Percentiles rank a stretch among this genome's conserved stretches.
Conservation (phyloP, 2,113 vertebrate genomes). For the Apteryx owenii region DNA sequence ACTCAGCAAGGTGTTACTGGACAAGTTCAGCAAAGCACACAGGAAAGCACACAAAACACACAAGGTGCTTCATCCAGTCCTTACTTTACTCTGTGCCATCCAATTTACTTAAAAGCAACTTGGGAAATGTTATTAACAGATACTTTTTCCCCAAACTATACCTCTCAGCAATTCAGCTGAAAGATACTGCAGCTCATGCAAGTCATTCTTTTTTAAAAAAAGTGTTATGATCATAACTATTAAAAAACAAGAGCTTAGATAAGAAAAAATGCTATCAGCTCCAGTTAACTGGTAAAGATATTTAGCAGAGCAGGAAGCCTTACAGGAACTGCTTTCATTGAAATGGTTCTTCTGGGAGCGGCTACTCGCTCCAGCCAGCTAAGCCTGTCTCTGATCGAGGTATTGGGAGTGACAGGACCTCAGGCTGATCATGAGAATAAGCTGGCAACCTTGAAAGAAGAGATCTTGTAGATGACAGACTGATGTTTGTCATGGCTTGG, state of each 20-base stretch:
- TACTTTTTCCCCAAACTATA: neutral
- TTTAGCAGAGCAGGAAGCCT: neutral
- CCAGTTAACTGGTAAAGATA: too few species aligned
- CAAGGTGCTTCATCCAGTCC: neutral
- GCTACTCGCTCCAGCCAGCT: neutral
- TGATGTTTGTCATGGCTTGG: neutral
- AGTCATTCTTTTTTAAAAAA: neutral
- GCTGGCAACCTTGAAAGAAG: neutral
- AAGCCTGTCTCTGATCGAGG: neutral
- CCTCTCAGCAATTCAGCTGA: neutral
- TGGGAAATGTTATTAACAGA: neutral
- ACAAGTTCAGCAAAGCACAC: neutral
- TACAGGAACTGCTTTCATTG: neutral
- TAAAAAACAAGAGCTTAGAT: neutral
- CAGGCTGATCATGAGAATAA: accelerated
- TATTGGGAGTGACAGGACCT: neutral
- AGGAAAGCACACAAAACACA: too few species aligned
- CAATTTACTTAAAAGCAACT: neutral
- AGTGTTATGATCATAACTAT: neutral
- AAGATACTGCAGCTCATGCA: accelerated
- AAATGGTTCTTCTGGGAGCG: neutral
- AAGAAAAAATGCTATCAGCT: neutral
- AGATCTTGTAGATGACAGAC: neutral
- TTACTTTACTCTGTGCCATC: neutral
- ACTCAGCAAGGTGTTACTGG: neutral